These are phyloP conservation scores for Phoebastria nigripes DNA, from an alignment of 2,797 vertebrate genomes.

Conservation along the genomic window DNA sequence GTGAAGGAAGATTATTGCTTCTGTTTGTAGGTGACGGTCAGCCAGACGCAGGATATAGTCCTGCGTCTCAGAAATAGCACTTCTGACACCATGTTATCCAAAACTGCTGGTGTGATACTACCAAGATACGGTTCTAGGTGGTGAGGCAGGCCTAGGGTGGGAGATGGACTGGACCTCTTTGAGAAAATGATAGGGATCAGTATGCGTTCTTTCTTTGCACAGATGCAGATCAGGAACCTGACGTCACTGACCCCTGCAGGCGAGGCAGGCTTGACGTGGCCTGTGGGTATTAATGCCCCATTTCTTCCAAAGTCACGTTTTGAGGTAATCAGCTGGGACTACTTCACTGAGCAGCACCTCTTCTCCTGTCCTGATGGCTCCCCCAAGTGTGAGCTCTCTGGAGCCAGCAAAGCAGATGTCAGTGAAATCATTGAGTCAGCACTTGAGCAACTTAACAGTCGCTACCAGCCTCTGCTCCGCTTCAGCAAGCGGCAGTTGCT, in stretches of 20 bases:
- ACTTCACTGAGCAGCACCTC: conserved; percentile 94
- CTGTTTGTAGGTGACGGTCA: neutral
- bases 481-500: conserved; percentile 89
- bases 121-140: neutral
- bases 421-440: conserved; percentile 85
- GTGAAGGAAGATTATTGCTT: neutral
- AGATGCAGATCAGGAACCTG: conserved; percentile 96
- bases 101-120: neutral
- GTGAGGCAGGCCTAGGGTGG: neutral
- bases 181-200: neutral
- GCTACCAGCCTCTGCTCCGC: conserved; percentile 89
- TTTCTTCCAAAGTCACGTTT: conserved; percentile 91
- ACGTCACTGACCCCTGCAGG: conserved; percentile 88
- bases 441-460: conserved; percentile 86
- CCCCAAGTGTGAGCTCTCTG: conserved; percentile 91
- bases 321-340: conserved; percentile 97
- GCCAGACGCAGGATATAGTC: neutral
- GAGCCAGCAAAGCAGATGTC: conserved; percentile 85
- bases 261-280: conserved; percentile 87
- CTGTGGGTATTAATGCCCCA: conserved; percentile 87
- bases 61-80: neutral
- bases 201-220: neutral
- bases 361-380: conserved; percentile 88
- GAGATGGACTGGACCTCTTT: neutral
- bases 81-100: rapidly evolving